Base-by-base conservation (phyloP, 2,797 vertebrate genomes). In the Sebastes diploproa region DNA sequence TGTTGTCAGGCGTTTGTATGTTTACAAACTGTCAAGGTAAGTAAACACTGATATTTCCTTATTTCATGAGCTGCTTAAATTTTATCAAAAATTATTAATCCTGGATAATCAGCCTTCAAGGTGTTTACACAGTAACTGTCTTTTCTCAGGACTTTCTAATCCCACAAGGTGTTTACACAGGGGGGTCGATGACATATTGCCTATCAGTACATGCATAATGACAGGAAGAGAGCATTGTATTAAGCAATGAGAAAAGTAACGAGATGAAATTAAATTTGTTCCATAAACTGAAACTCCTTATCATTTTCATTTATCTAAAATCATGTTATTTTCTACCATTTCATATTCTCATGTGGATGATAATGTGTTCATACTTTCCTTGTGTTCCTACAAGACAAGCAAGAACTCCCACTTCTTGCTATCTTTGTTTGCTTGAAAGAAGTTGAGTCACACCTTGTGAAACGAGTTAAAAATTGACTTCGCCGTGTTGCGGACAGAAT, bases 391-490 rank as follows among this genome's bases (percentile, higher is more conserved):
- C 6, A 70, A 62, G 7, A 76, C n/a, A 58, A 69, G 20, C 30
- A 42, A 34, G 13, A 77, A 23, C 30, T 72, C 25, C 14, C 65
- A 18, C 63, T 16, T 62, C 54, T 59, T 27, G 30, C n/a, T 62
- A 29, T 75, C 14, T 56, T 23, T 64, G 12, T 66, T 58, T 60
- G 61, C 54, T 34, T 20, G 30, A 66, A 32, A 78, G 42, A 71
- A 74, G 75, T 56, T 36, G 36, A 75, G 58, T 46, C 25, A 55
- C 56, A 64, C 32, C 25, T 54, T 63, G 62, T 22, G 12, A 70
- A 80, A 66, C 8, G 3, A 55, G 38, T n/a, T 72, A 36, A 55
- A 85, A 75, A 80, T 30, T 3, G 2, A 65, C 30, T 78, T 68
- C 1, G 22, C 30, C 23, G 25, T 29, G 55, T 12, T 5, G 16